Conservation (phyloP, 2,113 vertebrate genomes). For the Aspidoscelis tigris region DNA sequence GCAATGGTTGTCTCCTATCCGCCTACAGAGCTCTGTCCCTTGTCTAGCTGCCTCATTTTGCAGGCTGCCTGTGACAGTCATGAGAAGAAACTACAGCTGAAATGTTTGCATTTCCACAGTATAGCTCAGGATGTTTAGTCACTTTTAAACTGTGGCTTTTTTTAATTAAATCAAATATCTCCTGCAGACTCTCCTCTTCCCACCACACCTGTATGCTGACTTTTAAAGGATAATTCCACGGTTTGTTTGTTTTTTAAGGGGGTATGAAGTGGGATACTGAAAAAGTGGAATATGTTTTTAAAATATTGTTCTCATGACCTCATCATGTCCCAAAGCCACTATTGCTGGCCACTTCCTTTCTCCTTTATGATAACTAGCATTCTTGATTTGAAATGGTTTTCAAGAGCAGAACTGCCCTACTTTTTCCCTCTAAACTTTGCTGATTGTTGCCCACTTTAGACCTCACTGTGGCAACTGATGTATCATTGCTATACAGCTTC, state of each 20-base stretch:
- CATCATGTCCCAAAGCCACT: fast-evolving
- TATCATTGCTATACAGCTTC: not conserved
- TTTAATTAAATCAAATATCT: constrained; percentile 53
- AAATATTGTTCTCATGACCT: not conserved
- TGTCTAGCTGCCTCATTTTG: constrained; percentile 25
- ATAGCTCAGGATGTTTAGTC: constrained; percentile 55
- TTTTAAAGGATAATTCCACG: constrained; percentile 47
- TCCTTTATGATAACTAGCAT: not conserved
- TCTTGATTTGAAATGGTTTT: not conserved
- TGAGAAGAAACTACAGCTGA: constrained; percentile 2
- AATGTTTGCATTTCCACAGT: constrained; percentile 9
- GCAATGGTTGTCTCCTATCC: constrained; percentile 26
- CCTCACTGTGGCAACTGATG: not conserved
- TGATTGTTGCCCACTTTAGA: not conserved
- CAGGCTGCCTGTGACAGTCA: not conserved
- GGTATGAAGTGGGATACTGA: not conserved
- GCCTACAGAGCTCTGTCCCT: not conserved
- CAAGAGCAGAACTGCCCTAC: not conserved
- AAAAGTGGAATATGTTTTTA: not conserved
- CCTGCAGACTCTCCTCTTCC: constrained; percentile 8
- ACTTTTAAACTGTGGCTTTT: constrained; percentile 45
- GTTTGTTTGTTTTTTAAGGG: not conserved
- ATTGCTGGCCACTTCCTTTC: constrained; percentile 23
- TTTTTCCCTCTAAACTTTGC: no score
- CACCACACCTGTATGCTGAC: constrained; percentile 39